A percentile compares a stretch with the other conserved stretches of the same genome.
Conservation (phyloP, 37 sponge, comb jelly and placozoan species). For the Amphimedon queenslandica region DNA sequence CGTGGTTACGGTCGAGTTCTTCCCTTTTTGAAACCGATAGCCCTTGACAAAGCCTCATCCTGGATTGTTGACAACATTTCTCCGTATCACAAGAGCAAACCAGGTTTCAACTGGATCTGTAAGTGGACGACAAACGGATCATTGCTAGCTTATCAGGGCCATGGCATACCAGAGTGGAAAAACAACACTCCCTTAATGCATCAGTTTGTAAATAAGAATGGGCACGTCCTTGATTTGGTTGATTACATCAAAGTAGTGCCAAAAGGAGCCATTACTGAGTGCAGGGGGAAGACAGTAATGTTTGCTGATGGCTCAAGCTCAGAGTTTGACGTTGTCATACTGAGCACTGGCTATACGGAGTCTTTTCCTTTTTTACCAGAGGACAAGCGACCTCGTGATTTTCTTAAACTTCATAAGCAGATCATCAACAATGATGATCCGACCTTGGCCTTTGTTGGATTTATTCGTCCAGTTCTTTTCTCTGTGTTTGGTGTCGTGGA, state of each 20-base stretch:
- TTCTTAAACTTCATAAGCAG: conserved; percentile 68
- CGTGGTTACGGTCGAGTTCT: conserved; percentile 58
- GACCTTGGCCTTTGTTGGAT: conserved; percentile 77
- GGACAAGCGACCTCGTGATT: not conserved
- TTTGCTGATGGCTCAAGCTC: conserved; percentile 58
- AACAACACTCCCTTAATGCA: conserved; percentile 63
- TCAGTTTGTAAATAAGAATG: conserved; percentile 72
- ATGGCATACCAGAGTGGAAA: conserved; percentile 82
- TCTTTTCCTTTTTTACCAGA: conserved; percentile 62
- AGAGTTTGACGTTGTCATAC: conserved; percentile 74
- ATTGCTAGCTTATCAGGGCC: conserved; percentile 81
- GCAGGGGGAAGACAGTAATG: conserved; percentile 50
- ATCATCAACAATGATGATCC: conserved; percentile 77
- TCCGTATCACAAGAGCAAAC: conserved; percentile 63
- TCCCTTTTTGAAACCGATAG: conserved; percentile 69
- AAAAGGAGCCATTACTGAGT: conserved; percentile 48
- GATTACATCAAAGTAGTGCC: conserved; percentile 74
- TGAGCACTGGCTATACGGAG: conserved; percentile 63
- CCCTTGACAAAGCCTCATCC: conserved; percentile 79
- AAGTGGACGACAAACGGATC: conserved; percentile 85
- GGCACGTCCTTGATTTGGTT: conserved; percentile 62
- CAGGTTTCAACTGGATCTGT: conserved; percentile 80
- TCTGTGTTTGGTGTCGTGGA: conserved; percentile 74
- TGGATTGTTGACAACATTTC: conserved; percentile 53
- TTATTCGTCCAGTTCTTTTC: conserved; percentile 76